Conservation (phyloP, 2,888 invertebrate genomes). For the Pemphredon lugubris region DNA sequence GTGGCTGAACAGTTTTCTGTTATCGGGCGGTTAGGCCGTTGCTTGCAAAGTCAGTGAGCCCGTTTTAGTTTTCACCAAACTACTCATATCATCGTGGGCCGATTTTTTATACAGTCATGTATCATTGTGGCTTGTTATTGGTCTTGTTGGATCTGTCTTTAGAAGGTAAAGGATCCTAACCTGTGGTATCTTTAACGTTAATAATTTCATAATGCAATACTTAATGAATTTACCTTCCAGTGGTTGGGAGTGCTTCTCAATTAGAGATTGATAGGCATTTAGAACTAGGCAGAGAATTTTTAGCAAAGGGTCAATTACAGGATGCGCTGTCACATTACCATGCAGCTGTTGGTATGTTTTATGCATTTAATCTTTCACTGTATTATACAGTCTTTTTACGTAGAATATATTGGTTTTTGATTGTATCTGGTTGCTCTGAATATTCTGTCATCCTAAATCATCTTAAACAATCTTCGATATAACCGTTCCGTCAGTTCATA, state of each 20-base stretch:
- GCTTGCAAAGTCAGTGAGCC: constrained; percentile 49
- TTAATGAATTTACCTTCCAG: constrained; percentile 79
- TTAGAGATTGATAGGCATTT: constrained; percentile 95
- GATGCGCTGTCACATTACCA: constrained; percentile 99
- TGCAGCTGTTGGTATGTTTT: constrained; percentile 93
- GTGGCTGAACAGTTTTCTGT: constrained; percentile 73
- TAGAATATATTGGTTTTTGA: neutral
- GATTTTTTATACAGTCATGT: constrained; percentile 69
- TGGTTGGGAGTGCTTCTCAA: constrained; percentile 87
- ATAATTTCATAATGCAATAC: neutral
- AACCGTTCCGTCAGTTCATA: too few relatives aligned
- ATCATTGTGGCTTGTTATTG: constrained; percentile 73
- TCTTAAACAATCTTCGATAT: too few relatives aligned
- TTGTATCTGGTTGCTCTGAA: too few relatives aligned
- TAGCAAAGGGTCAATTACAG: constrained; percentile 95
- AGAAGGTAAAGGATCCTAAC: constrained; percentile 76
- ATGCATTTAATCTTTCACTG: constrained; percentile 5
- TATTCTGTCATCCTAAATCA: too few relatives aligned
- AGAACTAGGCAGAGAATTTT: constrained; percentile 94
- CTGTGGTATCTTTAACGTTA: constrained; percentile 48
- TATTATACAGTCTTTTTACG: too few relatives aligned
- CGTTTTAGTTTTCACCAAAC: constrained; percentile 49
- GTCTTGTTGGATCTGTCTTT: constrained; percentile 75
- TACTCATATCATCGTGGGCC: constrained; percentile 18
- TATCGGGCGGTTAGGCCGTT: constrained; percentile 70